A percentile compares a stretch with the other conserved stretches of the same genome.
Conservation (phyloP, 2,113 vertebrate species). For the Gobius niger region DNA sequence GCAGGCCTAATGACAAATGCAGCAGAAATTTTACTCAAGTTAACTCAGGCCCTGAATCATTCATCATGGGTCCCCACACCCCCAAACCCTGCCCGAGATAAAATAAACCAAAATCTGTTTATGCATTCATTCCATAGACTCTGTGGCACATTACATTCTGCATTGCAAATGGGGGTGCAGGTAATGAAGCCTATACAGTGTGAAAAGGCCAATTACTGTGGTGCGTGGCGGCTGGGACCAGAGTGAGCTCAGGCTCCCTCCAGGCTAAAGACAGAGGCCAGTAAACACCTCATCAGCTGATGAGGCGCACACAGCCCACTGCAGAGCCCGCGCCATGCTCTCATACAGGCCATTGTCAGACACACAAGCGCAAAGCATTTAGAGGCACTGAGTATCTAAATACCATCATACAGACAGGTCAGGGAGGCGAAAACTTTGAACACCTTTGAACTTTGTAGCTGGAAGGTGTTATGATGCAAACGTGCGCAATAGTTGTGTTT, state of each 20-base stretch:
- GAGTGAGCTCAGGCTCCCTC: slow-evolving; percentile 74
- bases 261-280: slow-evolving; percentile 78
- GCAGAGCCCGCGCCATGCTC: slow-evolving; percentile 41
- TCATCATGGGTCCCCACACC: slow-evolving; percentile 28
- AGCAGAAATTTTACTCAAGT: slow-evolving; percentile 28
- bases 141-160: slow-evolving; percentile 59
- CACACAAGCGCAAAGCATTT: neutral
- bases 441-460: neutral
- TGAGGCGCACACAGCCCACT: slow-evolving; percentile 60
- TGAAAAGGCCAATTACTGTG: slow-evolving; percentile 76
- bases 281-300: slow-evolving; percentile 83
- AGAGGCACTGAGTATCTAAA: slow-evolving; percentile 8
- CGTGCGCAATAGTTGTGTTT: neutral
- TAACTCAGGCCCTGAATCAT: slow-evolving; percentile 27
- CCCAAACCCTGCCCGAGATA: slow-evolving; percentile 30
- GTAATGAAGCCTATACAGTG: slow-evolving; percentile 74
- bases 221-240: slow-evolving; percentile 63
- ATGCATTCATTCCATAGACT: slow-evolving; percentile 64
- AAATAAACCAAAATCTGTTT: slow-evolving; percentile 62
- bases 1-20: slow-evolving; percentile 35
- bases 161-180: slow-evolving; percentile 75
- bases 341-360: slow-evolving; percentile 30
- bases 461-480: neutral
- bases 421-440: neutral
- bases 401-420: slow-evolving; percentile 1